These are phyloP conservation scores for Parazoanthus swiftii DNA, from an alignment of 92 coral and sea anemone genomes.

Conservation along the genomic window DNA sequence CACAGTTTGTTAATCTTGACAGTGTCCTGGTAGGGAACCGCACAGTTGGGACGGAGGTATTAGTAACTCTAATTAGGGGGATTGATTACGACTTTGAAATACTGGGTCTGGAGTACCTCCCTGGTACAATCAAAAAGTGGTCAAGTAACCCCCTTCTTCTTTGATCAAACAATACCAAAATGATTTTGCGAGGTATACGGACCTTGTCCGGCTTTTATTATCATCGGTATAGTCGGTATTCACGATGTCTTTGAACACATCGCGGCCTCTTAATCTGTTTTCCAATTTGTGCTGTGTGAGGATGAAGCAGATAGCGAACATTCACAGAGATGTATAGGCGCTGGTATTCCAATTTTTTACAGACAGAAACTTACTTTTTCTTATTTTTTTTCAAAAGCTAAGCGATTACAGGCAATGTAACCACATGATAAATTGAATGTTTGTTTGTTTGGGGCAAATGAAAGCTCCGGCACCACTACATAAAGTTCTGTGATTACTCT, in stretches of 20 bases:
- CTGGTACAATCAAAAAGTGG: too few relatives aligned
- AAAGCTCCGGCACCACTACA: neutral
- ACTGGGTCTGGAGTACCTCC: too few relatives aligned
- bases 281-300: neutral
- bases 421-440: neutral
- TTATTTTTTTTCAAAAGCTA: slow-evolving; percentile 21
- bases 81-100: too few relatives aligned
- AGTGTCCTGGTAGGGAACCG: too few relatives aligned
- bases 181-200: slow-evolving; percentile 7
- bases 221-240: neutral
- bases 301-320: neutral
- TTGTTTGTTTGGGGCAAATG: neutral
- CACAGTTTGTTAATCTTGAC: too few relatives aligned
- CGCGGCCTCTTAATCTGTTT: neutral
- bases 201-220: slow-evolving; percentile 37
- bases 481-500: neutral
- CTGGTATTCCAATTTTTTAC: neutral
- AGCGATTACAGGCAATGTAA: neutral
- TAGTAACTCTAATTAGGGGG: too few relatives aligned
- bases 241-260: neutral
- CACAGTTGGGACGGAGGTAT: too few relatives aligned
- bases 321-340: neutral
- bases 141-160: neutral
- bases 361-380: slow-evolving; percentile 4
- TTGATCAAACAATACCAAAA: neutral